Evolutionary conservation across 2,797 vertebrate genomes (phyloP), one percentile per base, ranked within the genome.

Genomic region (Loris lydekkerianus): DNA sequence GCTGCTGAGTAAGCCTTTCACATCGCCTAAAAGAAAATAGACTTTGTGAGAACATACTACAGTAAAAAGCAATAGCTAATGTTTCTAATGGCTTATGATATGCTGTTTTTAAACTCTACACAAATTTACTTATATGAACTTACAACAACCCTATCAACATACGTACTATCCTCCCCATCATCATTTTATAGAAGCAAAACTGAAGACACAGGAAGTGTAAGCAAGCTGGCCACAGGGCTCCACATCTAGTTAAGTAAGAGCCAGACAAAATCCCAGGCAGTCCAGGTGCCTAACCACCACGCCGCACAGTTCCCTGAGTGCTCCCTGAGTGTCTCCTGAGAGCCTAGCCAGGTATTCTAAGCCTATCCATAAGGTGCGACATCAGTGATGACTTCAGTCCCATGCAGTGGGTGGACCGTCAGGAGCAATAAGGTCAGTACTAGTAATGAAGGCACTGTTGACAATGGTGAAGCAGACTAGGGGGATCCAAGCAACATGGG

Each of bases 381-480:
- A 0, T 65, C 60, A 70, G 9, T 29, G 7, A 20, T 37, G 37
- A 0, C 21, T 20, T 86, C 10, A 9, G 40, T 4, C 77, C 56
- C 31, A 3, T 5, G 5, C 0, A 2, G 43, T 2, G 1, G 29
- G 75, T 34, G 11, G 46, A 4, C 21, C 0, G 0, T 29, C 20
- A 8, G 67, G 65, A n/a, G 15, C 7, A 15, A n/a, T 8, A 18
- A 31, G 65, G 23, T 25, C 40, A 82, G 69, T 34, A 29, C 29
- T 21, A 11, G 20, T 21, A 10, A 23, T 8, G 31, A 70, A 27
- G 8, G 20, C 15, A 21, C 58, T 4, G 0, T 7, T 6, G 73
- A 37, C 34, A 31, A 29, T n/a, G 31, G 27, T 27, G 61, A 58
- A 29, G 9, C 23, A 25, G 34, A 21, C 37, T 11, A 14, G 23